Evolutionary conservation across 2,113 vertebrate genomes (phyloP).

Genomic region (Oplegnathus fasciatus): DNA sequence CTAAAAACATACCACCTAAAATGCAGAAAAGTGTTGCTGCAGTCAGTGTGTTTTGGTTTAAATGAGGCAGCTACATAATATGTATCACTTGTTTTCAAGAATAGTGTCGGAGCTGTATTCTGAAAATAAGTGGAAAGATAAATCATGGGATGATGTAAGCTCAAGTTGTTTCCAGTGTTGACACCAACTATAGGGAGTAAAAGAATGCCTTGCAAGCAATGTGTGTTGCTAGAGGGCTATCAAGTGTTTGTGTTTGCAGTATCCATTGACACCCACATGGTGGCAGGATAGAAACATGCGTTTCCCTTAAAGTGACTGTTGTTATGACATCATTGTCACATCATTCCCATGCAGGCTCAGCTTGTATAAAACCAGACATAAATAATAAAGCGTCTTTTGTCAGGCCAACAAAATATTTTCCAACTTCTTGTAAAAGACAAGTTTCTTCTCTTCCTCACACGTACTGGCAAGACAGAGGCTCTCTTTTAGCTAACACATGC

Average conservation of each 20-base stretch:
- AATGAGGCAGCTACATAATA: not conserved
- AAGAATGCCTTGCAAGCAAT: not conserved
- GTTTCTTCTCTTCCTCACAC: constrained; percentile 44
- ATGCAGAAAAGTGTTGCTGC: not conserved
- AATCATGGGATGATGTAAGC: constrained; percentile 9
- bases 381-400: constrained; percentile 69
- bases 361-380: constrained; percentile 68
- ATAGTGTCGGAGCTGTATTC: not conserved
- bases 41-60: not conserved
- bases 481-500: constrained; percentile 37
- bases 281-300: constrained; percentile 77
- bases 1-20: not conserved
- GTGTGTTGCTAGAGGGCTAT: not conserved
- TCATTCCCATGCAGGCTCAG: constrained; percentile 50
- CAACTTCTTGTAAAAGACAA: constrained; percentile 56
- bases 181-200: not conserved
- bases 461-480: constrained; percentile 35
- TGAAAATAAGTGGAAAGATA: constrained; percentile 18
- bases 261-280: constrained; percentile 68
- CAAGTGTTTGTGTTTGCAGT: constrained; percentile 55
- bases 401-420: constrained; percentile 69
- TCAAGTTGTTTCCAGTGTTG: not conserved
- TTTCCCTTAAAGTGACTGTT: constrained; percentile 24
- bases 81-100: not conserved
- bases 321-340: constrained; percentile 56